Conservation (phyloP, 1,140 invertebrate genomes). For the Pseudomyrmex flavicornis region DNA sequence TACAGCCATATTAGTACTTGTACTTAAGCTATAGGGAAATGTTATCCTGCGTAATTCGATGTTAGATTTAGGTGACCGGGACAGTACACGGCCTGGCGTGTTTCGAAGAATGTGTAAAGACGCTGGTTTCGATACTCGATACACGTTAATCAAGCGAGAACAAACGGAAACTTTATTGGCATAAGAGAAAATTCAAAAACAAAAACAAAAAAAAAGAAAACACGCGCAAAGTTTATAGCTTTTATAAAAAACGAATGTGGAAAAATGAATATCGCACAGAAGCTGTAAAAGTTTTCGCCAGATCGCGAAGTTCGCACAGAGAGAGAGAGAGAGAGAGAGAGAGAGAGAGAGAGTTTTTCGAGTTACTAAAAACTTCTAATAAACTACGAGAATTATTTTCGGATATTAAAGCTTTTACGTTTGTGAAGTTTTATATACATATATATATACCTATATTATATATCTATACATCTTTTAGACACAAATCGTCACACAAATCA, state of each 20-base stretch:
- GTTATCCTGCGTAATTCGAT: slow-evolving; percentile 77
- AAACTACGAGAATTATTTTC: slow-evolving; percentile 47
- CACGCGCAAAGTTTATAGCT: slow-evolving; percentile 4
- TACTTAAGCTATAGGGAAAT: slow-evolving; percentile 77
- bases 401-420: slow-evolving; percentile 16
- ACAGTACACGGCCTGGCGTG: slow-evolving; percentile 68
- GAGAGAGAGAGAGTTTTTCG: neutral
- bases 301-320: slow-evolving; percentile 24
- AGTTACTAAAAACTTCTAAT: slow-evolving; percentile 27
- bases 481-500: slow-evolving; percentile 15
- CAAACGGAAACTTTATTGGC: neutral
- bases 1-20: slow-evolving; percentile 79
- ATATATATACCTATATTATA: no score
- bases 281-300: slow-evolving; percentile 13
- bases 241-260: neutral
- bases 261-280: slow-evolving; percentile 5
- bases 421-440: slow-evolving; percentile 12
- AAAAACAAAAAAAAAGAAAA: neutral
- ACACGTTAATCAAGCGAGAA: neutral
- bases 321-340: no score
- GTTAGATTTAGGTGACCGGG: slow-evolving; percentile 78
- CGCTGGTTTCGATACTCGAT: slow-evolving; percentile 42
- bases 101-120: slow-evolving; percentile 60
- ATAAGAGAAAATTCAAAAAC: neutral
- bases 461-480: slow-evolving; percentile 4